phyloP scores from a whole-genome alignment of 2,888 invertebrate genomes.

The Micropterix aruncella region DNA sequence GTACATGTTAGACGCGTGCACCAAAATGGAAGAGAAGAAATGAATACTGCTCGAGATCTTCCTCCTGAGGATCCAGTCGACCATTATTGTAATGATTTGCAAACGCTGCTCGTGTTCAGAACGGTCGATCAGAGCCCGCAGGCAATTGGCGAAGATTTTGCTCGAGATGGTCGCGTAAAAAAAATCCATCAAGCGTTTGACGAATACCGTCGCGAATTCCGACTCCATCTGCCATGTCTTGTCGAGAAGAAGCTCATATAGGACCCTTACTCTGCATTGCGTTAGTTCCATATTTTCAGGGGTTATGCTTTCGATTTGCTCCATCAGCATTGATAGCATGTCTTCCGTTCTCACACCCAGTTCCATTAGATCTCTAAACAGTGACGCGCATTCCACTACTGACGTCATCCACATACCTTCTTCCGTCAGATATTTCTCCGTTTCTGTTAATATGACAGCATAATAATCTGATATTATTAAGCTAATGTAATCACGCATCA shows the following conservation, averaged over 20 bases:
- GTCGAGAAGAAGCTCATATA: conserved; percentile 33
- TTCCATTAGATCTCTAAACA: not conserved
- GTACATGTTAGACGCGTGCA: conserved; percentile 35
- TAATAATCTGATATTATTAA: not conserved
- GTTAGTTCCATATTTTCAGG: conserved; percentile 14
- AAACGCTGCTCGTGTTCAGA: conserved; percentile 31
- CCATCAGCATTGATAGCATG: not conserved
- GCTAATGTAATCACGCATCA: not conserved
- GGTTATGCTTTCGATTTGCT: not conserved
- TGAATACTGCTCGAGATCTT: conserved; percentile 28
- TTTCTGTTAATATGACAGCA: not conserved
- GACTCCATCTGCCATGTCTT: conserved; percentile 29
- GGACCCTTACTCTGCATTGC: conserved; percentile 29
- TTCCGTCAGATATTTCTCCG: not conserved
- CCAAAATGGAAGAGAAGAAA: conserved; percentile 37
- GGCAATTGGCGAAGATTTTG: conserved; percentile 39
- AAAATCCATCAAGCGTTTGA: conserved; percentile 31
- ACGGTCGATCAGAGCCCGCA: conserved; percentile 35
- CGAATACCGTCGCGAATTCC: conserved; percentile 24
- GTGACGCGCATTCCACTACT: not conserved
- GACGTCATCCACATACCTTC: not conserved
- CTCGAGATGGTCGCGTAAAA: conserved; percentile 27
- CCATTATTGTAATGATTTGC: conserved; percentile 31
- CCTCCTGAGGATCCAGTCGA: conserved; percentile 32
- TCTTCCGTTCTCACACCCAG: not conserved